These are phyloP conservation scores for Oscheius sp. DNA, from an alignment of 2,888 invertebrate species.

Conservation along the genomic window DNA sequence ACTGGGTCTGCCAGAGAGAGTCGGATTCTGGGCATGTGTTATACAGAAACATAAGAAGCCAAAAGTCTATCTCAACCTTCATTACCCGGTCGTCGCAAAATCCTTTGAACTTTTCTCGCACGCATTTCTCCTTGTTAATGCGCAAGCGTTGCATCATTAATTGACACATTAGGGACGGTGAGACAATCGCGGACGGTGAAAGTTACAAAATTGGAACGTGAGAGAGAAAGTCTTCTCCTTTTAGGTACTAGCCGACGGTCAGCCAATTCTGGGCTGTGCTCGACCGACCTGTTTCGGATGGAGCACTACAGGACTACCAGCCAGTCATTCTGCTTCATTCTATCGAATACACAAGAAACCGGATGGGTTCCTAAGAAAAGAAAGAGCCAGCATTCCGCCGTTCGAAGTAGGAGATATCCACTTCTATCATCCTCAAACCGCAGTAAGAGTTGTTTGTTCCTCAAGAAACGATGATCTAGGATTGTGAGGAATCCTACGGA, in stretches of 20 bases:
- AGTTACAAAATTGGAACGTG: conserved; percentile 1
- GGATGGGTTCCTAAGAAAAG: conserved; percentile 57
- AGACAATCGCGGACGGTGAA: conserved; percentile 13
- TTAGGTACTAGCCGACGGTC: conserved; percentile 55
- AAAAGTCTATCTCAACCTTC: neutral
- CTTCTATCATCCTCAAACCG: conserved; percentile 50
- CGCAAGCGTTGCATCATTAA: neutral
- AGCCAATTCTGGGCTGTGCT: conserved; percentile 66
- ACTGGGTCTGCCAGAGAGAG: too few relatives aligned
- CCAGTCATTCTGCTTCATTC: conserved; percentile 59
- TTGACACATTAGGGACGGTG: conserved; percentile 24
- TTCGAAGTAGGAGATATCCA: conserved; percentile 45
- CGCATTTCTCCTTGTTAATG: neutral
- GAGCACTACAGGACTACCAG: conserved; percentile 54
- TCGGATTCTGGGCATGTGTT: too few relatives aligned
- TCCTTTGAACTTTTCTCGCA: neutral
- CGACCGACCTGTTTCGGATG: conserved; percentile 71
- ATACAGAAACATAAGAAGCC: too few relatives aligned
- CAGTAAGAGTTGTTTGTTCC: conserved; percentile 41
- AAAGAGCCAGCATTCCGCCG: conserved; percentile 44
- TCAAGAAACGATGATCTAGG: conserved; percentile 48
- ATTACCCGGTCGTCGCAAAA: neutral
- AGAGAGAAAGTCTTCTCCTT: neutral
- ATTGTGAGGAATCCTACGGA: conserved; percentile 62
- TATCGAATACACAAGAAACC: conserved; percentile 57